These are phyloP conservation scores for Dallia pectoralis DNA, from an alignment of 2,797 vertebrate species.

Conservation along the genomic window DNA sequence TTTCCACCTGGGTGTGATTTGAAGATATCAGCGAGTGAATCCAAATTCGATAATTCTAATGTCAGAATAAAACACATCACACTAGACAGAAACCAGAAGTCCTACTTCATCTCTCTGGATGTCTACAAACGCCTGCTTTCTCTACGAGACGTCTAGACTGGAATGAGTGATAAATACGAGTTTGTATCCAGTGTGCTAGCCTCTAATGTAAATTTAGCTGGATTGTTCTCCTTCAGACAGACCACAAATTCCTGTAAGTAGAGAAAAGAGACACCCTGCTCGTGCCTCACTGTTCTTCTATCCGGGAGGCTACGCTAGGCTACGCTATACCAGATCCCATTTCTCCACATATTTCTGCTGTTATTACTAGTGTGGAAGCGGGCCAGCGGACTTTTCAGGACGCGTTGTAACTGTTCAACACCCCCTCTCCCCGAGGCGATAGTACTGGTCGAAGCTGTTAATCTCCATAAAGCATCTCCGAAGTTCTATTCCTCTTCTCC, in stretches of 20 bases:
- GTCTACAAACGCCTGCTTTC: background rate
- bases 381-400: slow-evolving; percentile 40
- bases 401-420: slow-evolving; percentile 19
- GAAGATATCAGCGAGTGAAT: background rate
- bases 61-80: background rate
- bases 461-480: slow-evolving; percentile 26
- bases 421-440: slow-evolving; percentile 33
- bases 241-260: slow-evolving; percentile 60
- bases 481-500: slow-evolving; percentile 17
- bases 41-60: background rate
- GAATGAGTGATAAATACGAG: background rate
- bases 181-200: background rate
- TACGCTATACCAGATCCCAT: slow-evolving; percentile 45
- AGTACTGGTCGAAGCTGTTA: slow-evolving; percentile 36
- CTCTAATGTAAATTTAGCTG: background rate
- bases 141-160: background rate
- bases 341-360: slow-evolving; percentile 57
- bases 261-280: slow-evolving; percentile 44
- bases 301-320: slow-evolving; percentile 27
- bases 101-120: background rate
- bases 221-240: slow-evolving; percentile 13
- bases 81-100: background rate
- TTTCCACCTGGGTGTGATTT: background rate
- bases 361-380: slow-evolving; percentile 64
- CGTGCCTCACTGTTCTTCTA: slow-evolving; percentile 54